Evolutionary conservation across 2,113 vertebrate species (phyloP), one percentile per base, ranked within the genome.

Genomic region (Haplochromis vanheusdeni): DNA sequence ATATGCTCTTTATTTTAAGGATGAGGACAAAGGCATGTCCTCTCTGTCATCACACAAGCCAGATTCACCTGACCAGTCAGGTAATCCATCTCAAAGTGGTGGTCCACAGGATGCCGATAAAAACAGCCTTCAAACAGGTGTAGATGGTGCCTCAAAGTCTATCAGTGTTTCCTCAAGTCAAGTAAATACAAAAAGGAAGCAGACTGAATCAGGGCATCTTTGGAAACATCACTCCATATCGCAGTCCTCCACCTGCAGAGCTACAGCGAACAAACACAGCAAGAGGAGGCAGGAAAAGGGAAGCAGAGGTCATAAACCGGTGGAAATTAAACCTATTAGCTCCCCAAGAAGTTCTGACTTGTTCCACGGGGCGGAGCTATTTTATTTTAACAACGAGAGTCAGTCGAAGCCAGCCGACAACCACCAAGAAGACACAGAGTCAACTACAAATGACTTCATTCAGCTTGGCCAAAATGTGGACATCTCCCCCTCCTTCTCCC

Each of bases 1-100:
- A 9, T 94, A 95, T 11, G 91, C 94, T 33, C 92, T 97, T 45
- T 93, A 94, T 84, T 89, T 92, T 5, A 93, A 90, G 23, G 95
- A 95, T 1, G 89, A 86, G 1, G 88, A 84, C 14, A 94, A 92
- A 23, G 89, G 23, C 12, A 9, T 79, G 8, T 55, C 85, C 2
- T 68, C 87, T 31, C 13, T 51, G 16, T 86, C 80, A 42, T 81
- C 85, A 9, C 84, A 88, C 52, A 87, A 77, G 7, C 70, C 82
- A n/a, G 85, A 85, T 33, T 58, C 75, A 35, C 19, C 70, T 13
- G 68, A 91, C 9, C 81, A 54, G 58, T 62, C 90, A 2, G 42
- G 56, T 7, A 47, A 84, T 56, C 37, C 58, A 1, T 31, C 51
- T 5, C 56, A 85, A 58, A 85, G 65, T 21, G 86, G 45, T 89